Evolutionary conservation across 1,140 invertebrate species (phyloP).

Genomic region (Trichonephila inaurata): DNA sequence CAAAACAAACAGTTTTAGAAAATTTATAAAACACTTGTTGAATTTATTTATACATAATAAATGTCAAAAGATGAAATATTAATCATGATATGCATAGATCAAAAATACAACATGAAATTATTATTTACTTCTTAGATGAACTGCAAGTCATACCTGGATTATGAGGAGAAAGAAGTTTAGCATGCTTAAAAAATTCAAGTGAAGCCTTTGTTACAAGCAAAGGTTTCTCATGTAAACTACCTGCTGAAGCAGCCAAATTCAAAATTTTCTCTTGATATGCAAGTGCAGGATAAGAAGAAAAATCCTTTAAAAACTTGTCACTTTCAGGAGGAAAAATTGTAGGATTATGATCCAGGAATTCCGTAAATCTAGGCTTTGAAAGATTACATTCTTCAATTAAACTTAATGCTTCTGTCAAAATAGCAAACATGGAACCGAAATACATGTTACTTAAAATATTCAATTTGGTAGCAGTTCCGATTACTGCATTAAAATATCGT

Average conservation of each 20-base stretch:
- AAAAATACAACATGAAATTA: too few relatives aligned
- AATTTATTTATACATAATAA: too few relatives aligned
- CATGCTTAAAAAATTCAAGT: slow-evolving; percentile 97
- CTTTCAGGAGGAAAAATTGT: slow-evolving; percentile 90
- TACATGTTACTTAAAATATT: slow-evolving; percentile 95
- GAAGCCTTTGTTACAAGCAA: slow-evolving; percentile 93
- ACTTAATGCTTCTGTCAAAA: slow-evolving; percentile 94
- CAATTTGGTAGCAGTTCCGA: slow-evolving; percentile 96
- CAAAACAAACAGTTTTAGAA: too few relatives aligned
- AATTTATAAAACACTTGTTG: too few relatives aligned
- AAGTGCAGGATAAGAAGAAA: slow-evolving; percentile 89
- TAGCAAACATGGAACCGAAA: slow-evolving; percentile 91
- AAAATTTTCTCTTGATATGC: slow-evolving; percentile 97
- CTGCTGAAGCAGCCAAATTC: slow-evolving; percentile 91
- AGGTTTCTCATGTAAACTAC: slow-evolving; percentile 93
- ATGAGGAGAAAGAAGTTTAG: slow-evolving; percentile 81
- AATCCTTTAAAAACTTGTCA: slow-evolving; percentile 88
- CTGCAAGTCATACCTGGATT: too few relatives aligned
- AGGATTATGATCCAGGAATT: too few relatives aligned
- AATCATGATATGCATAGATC: too few relatives aligned
- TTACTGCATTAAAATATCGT: slow-evolving; percentile 92
- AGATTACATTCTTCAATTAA: slow-evolving; percentile 95
- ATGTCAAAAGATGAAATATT: too few relatives aligned
- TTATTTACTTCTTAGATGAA: too few relatives aligned
- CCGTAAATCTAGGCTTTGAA: slow-evolving; percentile 92